Conservation (phyloP, 2,888 invertebrate species). For the Galerucella nymphaeae region DNA sequence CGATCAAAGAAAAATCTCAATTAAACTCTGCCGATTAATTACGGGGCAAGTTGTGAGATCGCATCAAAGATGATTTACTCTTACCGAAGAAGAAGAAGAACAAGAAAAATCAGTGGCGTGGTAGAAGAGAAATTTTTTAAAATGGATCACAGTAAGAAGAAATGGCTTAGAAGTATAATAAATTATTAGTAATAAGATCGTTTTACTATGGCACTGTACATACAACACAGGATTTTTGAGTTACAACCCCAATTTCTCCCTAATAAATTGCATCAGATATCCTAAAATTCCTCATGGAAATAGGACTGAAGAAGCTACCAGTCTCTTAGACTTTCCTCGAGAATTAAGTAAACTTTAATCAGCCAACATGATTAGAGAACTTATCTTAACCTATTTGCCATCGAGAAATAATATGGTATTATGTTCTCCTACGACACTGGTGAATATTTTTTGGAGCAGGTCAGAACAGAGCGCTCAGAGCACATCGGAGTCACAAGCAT, state of each 20-base stretch:
- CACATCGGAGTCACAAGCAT: slow-evolving; percentile 61
- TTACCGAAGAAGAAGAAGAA: slow-evolving; percentile 48
- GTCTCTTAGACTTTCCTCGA: too few species aligned
- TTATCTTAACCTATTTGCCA: too few species aligned
- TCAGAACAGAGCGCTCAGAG: slow-evolving; percentile 36
- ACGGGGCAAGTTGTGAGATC: slow-evolving; percentile 60
- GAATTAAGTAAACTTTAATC: too few species aligned
- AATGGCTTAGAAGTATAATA: background rate
- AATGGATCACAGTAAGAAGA: background rate
- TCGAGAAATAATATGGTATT: background rate
- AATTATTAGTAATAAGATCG: too few species aligned
- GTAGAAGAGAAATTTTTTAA: background rate
- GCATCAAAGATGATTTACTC: slow-evolving; percentile 61
- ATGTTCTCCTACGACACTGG: background rate
- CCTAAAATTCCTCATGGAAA: too few species aligned
- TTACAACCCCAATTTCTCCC: too few species aligned
- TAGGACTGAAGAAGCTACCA: too few species aligned
- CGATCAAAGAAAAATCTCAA: slow-evolving; percentile 64
- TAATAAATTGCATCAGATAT: too few species aligned
- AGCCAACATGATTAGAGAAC: too few species aligned
- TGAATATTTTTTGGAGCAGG: slow-evolving; percentile 16
- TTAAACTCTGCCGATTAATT: slow-evolving; percentile 64
- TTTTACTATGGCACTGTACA: too few species aligned
- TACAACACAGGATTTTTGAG: too few species aligned
- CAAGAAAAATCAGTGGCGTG: slow-evolving; percentile 13